Percentiles rank a stretch among this genome's conserved stretches.
Conservation (phyloP, 53 echinoderm and acorn worm genomes). For the Mesocentrotus franciscanus region DNA sequence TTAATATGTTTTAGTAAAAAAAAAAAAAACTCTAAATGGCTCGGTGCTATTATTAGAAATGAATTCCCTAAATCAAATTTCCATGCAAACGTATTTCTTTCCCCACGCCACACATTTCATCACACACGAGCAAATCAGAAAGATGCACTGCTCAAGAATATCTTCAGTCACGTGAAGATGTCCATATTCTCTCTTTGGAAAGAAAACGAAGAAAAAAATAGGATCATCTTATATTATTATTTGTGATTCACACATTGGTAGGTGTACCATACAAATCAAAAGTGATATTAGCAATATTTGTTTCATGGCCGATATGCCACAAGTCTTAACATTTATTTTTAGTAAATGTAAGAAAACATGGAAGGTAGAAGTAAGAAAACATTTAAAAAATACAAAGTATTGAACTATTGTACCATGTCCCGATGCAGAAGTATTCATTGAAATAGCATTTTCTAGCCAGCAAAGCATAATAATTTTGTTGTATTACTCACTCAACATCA, state of each 20-base stretch:
- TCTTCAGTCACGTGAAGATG: not conserved
- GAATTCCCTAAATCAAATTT: not conserved
- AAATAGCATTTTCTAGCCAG: not conserved
- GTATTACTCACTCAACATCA: slow-evolving; percentile 88
- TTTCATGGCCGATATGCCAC: not conserved
- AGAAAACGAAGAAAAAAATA: not conserved
- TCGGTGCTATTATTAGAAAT: not conserved
- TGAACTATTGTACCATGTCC: not conserved
- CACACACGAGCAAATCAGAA: slow-evolving; percentile 41
- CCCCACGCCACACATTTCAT: slow-evolving; percentile 1
- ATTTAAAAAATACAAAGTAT: not conserved
- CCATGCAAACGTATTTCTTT: not conserved
- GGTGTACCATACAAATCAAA: not conserved
- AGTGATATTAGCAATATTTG: not conserved
- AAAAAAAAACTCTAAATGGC: not conserved
- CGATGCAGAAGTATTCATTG: not conserved
- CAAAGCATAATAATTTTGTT: not conserved
- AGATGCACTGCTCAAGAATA: slow-evolving; percentile 17
- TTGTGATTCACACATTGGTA: not conserved
- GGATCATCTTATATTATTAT: not conserved
- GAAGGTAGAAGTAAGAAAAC: not conserved
- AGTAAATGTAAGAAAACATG: not conserved
- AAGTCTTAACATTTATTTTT: not conserved
- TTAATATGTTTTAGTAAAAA: too few species aligned
- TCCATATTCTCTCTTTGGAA: not conserved